phyloP scores from a whole-genome alignment of 2,888 invertebrate genomes.

The Leucoptera coffeella region DNA sequence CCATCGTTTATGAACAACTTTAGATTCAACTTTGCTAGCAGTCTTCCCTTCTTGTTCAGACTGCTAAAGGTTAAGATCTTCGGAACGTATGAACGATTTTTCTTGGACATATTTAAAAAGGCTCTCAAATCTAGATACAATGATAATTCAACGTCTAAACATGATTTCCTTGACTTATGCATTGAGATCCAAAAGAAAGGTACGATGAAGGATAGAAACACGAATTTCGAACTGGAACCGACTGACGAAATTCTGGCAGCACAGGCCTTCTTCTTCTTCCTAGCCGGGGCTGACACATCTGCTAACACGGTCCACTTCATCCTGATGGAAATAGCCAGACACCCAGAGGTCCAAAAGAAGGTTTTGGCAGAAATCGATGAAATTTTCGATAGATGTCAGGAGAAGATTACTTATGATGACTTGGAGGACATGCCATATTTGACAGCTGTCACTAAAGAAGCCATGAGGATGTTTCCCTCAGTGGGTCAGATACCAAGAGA shows the following conservation, averaged over 20 bases:
- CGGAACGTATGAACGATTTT: constrained; percentile 19
- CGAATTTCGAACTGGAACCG: constrained; percentile 16
- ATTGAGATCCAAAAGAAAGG: constrained; percentile 22
- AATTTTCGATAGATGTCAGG: constrained; percentile 12
- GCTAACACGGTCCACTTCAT: constrained; percentile 27
- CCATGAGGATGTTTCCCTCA: constrained; percentile 22
- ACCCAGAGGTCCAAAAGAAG: constrained; percentile 19
- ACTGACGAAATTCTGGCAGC: constrained; percentile 25
- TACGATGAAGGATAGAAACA: constrained; percentile 14
- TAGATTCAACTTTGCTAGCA: constrained; percentile 10
- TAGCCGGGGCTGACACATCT: constrained; percentile 36
- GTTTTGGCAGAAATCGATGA: constrained; percentile 27
- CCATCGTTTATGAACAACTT: constrained; percentile 11
- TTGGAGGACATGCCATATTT: constrained; percentile 24
- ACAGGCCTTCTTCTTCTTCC: constrained; percentile 37
- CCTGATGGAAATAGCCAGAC: constrained; percentile 21
- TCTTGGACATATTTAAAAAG: constrained; percentile 18
- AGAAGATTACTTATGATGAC: constrained; percentile 18
- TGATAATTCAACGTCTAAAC: constrained; percentile 9
- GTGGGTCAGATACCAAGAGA: constrained; percentile 17
- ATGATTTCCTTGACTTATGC: constrained; percentile 26
- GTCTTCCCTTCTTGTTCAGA: constrained; percentile 13
- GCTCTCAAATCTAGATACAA: constrained; percentile 16
- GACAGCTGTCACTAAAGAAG: constrained; percentile 25
- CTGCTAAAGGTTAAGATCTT: constrained; percentile 16